Percentiles rank a stretch among this genome's conserved stretches.
phyloP scores from a whole-genome alignment of 2,888 invertebrate genomes.

The Cylloceria caligata region DNA sequence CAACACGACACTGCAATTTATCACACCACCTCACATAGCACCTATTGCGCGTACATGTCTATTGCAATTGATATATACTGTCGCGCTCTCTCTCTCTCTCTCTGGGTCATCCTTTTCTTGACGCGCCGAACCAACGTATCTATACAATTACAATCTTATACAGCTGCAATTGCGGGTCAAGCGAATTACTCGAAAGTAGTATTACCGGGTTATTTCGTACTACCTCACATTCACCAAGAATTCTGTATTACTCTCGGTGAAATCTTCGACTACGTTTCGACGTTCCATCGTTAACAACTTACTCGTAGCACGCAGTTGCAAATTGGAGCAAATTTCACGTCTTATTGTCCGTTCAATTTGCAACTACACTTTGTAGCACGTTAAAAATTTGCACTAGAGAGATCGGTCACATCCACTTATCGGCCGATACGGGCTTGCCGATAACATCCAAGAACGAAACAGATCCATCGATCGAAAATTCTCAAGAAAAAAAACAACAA shows the following conservation, averaged over 20 bases:
- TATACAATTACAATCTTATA: constrained; percentile 69
- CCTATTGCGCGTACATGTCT: not conserved
- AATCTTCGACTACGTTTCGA: not conserved
- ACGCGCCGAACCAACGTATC: constrained; percentile 7
- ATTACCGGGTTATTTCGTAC: constrained; percentile 69
- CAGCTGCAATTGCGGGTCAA: constrained; percentile 79
- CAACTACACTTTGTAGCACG: not conserved
- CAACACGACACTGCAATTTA: constrained; percentile 8
- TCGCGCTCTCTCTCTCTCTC: constrained; percentile 52
- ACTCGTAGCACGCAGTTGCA: not conserved
- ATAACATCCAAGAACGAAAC: not conserved
- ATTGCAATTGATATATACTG: constrained; percentile 52
- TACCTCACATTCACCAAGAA: constrained; percentile 62
- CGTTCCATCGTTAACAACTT: not conserved
- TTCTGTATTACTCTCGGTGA: constrained; percentile 61
- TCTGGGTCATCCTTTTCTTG: constrained; percentile 51
- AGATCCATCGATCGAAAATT: not conserved
- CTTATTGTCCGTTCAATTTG: not conserved
- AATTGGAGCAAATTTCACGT: not conserved
- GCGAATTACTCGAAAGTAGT: constrained; percentile 76
- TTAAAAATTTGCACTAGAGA: not conserved
- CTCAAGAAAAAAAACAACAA: no score
- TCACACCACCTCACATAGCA: constrained; percentile 25
- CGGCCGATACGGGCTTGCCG: not conserved
- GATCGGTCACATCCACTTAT: not conserved